Evolutionary conservation across 1,140 invertebrate species (phyloP).

Genomic region (Sinella curviseta): DNA sequence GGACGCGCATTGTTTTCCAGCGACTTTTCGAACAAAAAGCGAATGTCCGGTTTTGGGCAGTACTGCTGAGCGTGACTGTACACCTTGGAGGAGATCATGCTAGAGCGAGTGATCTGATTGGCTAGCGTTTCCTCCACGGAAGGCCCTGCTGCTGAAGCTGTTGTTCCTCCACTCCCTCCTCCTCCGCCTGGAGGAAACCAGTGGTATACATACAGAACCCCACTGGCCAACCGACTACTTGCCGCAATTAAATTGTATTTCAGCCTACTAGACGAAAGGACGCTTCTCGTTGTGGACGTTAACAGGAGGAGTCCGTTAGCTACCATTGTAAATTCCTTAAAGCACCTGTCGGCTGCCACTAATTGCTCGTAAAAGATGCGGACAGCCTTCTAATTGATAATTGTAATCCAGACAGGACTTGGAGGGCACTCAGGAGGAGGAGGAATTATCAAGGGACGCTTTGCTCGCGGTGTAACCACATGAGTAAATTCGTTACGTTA

Average conservation of each 20-base stretch:
- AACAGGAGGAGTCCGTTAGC: slow-evolving; percentile 32
- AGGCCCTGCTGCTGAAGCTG: slow-evolving; percentile 12
- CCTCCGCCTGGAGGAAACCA: slow-evolving; percentile 16
- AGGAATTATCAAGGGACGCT: no score
- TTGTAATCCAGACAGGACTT: no score
- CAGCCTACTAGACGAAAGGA: slow-evolving; percentile 20
- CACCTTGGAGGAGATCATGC: slow-evolving; percentile 26
- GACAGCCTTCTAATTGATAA: no score
- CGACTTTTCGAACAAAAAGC: slow-evolving; percentile 7
- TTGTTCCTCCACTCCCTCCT: not conserved
- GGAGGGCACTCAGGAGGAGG: no score
- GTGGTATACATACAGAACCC: slow-evolving; percentile 35
- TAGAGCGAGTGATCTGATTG: slow-evolving; percentile 2
- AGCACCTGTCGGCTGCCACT: no score
- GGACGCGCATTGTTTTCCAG: not conserved
- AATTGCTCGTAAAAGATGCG: no score
- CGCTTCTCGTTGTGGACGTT: slow-evolving; percentile 30
- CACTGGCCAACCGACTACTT: not conserved
- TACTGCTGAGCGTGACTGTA: slow-evolving; percentile 31
- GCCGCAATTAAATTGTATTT: not conserved
- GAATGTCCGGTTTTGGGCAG: not conserved
- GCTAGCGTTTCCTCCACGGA: not conserved
- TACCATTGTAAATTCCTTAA: no score
- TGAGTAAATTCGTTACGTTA: no score
- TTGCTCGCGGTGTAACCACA: no score